Evolutionary conservation across 2,797 vertebrate species (phyloP).

Genomic region (Rousettus madagascariensis): DNA sequence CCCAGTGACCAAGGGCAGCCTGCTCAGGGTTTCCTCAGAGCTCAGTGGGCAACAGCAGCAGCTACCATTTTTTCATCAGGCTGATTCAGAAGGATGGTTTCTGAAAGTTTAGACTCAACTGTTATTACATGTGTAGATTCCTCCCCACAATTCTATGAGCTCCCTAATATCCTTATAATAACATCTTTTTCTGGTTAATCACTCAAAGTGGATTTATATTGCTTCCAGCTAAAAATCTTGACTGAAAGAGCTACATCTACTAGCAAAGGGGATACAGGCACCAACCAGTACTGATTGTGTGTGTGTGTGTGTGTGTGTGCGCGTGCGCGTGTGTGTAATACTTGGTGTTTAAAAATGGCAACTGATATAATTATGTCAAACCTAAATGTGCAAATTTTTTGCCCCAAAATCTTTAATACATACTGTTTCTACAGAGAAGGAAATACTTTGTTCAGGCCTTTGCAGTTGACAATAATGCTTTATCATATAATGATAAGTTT

Average conservation of each 20-base stretch:
- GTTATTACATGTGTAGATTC: background rate
- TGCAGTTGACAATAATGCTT: background rate
- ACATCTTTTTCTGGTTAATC: background rate
- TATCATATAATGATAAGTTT: background rate
- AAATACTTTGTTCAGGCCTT: background rate
- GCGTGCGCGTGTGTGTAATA: too few relatives aligned
- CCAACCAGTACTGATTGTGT: background rate
- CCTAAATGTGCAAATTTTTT: background rate
- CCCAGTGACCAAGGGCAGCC: background rate
- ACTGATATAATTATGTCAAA: background rate
- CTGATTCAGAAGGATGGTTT: background rate
- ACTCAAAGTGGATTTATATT: background rate
- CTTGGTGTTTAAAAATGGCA: background rate
- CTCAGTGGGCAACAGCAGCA: background rate
- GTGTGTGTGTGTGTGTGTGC: background rate
- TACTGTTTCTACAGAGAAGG: background rate
- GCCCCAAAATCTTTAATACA: background rate
- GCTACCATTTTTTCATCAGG: background rate
- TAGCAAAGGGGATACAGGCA: background rate
- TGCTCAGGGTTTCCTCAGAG: fast-evolving
- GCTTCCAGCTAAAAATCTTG: background rate
- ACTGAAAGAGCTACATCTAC: background rate
- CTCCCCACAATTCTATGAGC: background rate
- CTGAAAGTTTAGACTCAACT: background rate
- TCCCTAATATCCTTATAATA: background rate